Evolutionary conservation across 2,113 vertebrate species (phyloP).

Genomic region (Polyodon spathula): DNA sequence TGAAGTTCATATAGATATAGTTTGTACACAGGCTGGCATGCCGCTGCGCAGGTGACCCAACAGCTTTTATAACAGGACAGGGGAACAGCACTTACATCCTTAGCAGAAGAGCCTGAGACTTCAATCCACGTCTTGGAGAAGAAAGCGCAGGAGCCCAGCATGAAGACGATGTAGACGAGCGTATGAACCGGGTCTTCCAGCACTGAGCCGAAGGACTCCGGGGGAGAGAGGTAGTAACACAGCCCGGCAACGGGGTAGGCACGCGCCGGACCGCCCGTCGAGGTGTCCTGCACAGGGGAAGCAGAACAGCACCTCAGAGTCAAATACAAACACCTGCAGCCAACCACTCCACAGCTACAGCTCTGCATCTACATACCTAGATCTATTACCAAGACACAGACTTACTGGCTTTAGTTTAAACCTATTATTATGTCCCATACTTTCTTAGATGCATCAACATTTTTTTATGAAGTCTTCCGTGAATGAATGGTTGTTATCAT

Average conservation of each 20-base stretch:
- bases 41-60: too few species aligned
- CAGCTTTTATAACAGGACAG: too few species aligned
- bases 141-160: constrained; percentile 96
- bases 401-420: too few species aligned
- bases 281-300: constrained; percentile 64
- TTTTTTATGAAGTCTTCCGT: too few species aligned
- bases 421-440: too few species aligned
- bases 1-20: too few species aligned
- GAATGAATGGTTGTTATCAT: too few species aligned
- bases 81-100: constrained; percentile 73
- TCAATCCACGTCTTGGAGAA: constrained; percentile 99
- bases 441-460: too few species aligned
- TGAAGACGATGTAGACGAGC: constrained; percentile 89
- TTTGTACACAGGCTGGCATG: too few species aligned
- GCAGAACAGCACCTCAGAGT: not conserved
- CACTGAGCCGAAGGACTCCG: constrained; percentile 87
- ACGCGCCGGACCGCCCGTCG: constrained; percentile 82
- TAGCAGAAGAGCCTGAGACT: constrained; percentile 95
- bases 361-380: too few species aligned
- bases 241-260: constrained; percentile 93
- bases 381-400: too few species aligned
- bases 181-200: constrained; percentile 92
- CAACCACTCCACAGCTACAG: not conserved
- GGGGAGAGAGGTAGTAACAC: constrained; percentile 93
- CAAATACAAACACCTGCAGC: not conserved